A percentile compares a stretch with the other conserved stretches of the same genome.
Conservation (phyloP, 2,113 vertebrate genomes). For the Rana temporaria region DNA sequence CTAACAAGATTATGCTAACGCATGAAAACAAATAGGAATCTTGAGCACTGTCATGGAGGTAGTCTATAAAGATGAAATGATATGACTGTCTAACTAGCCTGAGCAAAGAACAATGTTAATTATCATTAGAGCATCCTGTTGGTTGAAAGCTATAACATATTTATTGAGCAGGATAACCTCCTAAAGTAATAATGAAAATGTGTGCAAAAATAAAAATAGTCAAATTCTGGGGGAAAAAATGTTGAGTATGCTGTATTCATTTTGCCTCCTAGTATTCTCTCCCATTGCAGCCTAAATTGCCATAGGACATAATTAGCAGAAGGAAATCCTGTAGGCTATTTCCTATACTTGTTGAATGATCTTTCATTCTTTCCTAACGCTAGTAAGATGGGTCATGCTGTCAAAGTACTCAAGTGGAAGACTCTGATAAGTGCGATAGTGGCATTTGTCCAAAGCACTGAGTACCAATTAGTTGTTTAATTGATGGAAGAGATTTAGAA, state of each 20-base stretch:
- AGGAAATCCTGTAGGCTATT: slow-evolving; percentile 41
- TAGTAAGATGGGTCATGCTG: slow-evolving; percentile 36
- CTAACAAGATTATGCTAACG: too few species aligned
- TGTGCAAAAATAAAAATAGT: slow-evolving; percentile 2
- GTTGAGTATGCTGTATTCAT: slow-evolving; percentile 37
- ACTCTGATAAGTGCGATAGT: slow-evolving; percentile 39
- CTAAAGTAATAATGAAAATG: neutral
- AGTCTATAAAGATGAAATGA: too few species aligned
- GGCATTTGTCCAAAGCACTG: slow-evolving; percentile 40
- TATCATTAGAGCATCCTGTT: too few species aligned
- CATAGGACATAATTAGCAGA: slow-evolving; percentile 47
- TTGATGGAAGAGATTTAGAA: slow-evolving; percentile 45
- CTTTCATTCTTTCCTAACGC: neutral
- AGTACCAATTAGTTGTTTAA: slow-evolving; percentile 51
- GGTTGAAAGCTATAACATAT: neutral
- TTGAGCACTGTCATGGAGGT: too few species aligned
- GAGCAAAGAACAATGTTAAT: too few species aligned
- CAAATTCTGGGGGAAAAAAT: slow-evolving; percentile 11
- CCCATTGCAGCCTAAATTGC: slow-evolving; percentile 34
- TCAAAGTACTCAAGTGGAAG: slow-evolving; percentile 32
- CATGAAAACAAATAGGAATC: too few species aligned
- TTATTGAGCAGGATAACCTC: neutral
- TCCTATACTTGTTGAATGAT: slow-evolving; percentile 34
- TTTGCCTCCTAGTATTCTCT: slow-evolving; percentile 14
- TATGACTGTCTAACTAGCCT: too few species aligned